phyloP scores from a whole-genome alignment of 2,797 vertebrate genomes.

The Anableps anableps region DNA sequence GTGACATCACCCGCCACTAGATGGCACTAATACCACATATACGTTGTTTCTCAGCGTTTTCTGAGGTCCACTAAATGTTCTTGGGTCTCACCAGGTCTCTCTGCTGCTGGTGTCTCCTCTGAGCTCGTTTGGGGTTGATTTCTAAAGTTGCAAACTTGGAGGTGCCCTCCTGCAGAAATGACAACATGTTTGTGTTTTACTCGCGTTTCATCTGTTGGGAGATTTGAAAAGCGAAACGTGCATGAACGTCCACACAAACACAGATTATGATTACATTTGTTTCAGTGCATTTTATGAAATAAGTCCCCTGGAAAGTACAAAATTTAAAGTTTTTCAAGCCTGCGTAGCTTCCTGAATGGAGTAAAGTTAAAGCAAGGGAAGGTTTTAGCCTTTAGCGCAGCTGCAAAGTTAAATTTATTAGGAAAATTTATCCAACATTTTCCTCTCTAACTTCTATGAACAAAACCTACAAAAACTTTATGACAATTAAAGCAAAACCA shows the following conservation, averaged over 20 bases:
- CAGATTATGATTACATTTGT: background rate
- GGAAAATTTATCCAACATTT: too few species aligned
- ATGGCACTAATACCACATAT: slow-evolving; percentile 16
- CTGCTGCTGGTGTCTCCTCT: slow-evolving; percentile 93
- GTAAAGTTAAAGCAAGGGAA: background rate
- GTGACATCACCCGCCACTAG: slow-evolving; percentile 31
- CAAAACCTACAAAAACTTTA: background rate
- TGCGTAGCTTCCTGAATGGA: too few species aligned
- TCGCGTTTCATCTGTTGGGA: background rate
- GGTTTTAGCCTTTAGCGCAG: background rate
- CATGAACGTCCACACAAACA: background rate
- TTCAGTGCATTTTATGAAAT: background rate
- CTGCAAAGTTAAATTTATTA: too few species aligned
- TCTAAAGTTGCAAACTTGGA: slow-evolving; percentile 97
- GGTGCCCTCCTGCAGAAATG: slow-evolving; percentile 87
- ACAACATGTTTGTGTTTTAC: background rate
- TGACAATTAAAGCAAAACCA: background rate
- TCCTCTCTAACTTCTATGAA: too few species aligned
- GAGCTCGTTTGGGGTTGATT: slow-evolving; percentile 92
- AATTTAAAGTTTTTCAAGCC: too few species aligned
- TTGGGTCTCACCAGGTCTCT: slow-evolving; percentile 88
- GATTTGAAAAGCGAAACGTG: background rate
- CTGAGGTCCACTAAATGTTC: background rate
- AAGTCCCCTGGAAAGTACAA: too few species aligned
- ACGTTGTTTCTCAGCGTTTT: background rate